Conservation (phyloP, 1,140 invertebrate genomes). For the Battus philenor region DNA sequence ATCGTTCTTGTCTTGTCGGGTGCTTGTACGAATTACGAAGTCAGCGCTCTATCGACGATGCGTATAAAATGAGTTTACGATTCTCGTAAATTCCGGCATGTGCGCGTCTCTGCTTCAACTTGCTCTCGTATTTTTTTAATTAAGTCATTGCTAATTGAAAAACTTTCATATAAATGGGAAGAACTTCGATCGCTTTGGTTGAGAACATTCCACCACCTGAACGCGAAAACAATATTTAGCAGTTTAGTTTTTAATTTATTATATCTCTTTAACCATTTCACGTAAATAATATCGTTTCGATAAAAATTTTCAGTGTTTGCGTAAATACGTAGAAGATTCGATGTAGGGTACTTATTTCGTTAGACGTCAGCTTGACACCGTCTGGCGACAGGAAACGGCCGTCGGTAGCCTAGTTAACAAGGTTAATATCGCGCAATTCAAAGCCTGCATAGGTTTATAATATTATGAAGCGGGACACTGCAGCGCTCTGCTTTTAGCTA, state of each 20-base stretch:
- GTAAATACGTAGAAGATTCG: constrained; percentile 3
- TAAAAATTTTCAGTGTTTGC: constrained; percentile 2
- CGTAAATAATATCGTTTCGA: neutral
- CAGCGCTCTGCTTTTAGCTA: constrained; percentile 10
- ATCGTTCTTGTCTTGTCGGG: constrained; percentile 52
- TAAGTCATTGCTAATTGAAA: constrained; percentile 64
- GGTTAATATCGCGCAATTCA: constrained; percentile 47
- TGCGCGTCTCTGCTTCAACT: constrained; percentile 24
- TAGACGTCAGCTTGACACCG: constrained; percentile 20
- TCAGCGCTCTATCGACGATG: constrained; percentile 49
- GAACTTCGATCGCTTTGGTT: constrained; percentile 30
- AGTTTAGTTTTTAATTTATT: neutral
- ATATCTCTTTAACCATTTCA: no score
- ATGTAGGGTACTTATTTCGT: constrained; percentile 24
- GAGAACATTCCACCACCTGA: constrained; percentile 36
- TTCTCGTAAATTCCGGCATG: constrained; percentile 43
- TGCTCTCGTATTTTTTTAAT: constrained; percentile 43
- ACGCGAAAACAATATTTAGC: constrained; percentile 29
- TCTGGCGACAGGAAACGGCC: constrained; percentile 28
- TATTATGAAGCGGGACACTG: constrained; percentile 31
- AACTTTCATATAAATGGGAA: constrained; percentile 34
- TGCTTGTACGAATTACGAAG: constrained; percentile 49
- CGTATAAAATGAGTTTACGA: constrained; percentile 63
- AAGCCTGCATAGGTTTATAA: constrained; percentile 31
- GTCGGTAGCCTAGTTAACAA: constrained; percentile 37